phyloP scores from a whole-genome alignment of 2,888 invertebrate genomes.

The Acleris holmiana region DNA sequence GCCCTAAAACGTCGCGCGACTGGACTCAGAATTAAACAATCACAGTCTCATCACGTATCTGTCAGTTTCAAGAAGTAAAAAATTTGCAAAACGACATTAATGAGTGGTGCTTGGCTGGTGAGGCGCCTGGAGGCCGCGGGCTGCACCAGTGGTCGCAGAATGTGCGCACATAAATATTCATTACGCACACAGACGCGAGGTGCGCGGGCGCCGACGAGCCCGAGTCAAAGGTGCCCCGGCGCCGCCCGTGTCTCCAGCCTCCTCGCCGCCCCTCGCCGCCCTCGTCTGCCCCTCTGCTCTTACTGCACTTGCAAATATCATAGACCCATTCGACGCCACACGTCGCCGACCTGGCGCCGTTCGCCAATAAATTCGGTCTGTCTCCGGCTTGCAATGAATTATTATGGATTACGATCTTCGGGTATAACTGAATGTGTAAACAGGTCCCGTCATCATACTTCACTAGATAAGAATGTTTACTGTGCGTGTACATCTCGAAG shows the following conservation, averaged over 20 bases:
- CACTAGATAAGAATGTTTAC: constrained; percentile 31
- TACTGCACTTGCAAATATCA: constrained; percentile 71
- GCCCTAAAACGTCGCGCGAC: constrained; percentile 64
- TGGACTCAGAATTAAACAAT: constrained; percentile 62
- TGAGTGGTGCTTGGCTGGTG: constrained; percentile 59
- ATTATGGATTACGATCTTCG: constrained; percentile 73
- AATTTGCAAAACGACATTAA: constrained; percentile 74
- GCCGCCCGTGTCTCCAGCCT: constrained; percentile 52
- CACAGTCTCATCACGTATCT: constrained; percentile 65
- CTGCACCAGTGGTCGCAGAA: constrained; percentile 53
- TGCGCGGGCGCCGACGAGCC: constrained; percentile 55
- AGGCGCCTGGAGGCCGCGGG: constrained; percentile 52
- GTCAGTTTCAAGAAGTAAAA: constrained; percentile 74
- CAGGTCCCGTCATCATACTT: constrained; percentile 61
- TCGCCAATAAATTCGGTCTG: constrained; percentile 81
- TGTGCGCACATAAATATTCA: constrained; percentile 71
- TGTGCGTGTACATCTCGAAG: constrained; percentile 12
- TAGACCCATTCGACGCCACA: constrained; percentile 70
- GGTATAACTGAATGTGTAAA: constrained; percentile 63
- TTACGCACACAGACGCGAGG: constrained; percentile 49
- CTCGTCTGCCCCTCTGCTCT: constrained; percentile 55
- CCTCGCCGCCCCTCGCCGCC: constrained; percentile 25
- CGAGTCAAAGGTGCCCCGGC: constrained; percentile 70
- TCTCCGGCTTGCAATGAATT: constrained; percentile 78
- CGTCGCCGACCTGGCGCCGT: constrained; percentile 76